Conservation (phyloP, 2,113 vertebrate species). For the Nothocercus julius region DNA sequence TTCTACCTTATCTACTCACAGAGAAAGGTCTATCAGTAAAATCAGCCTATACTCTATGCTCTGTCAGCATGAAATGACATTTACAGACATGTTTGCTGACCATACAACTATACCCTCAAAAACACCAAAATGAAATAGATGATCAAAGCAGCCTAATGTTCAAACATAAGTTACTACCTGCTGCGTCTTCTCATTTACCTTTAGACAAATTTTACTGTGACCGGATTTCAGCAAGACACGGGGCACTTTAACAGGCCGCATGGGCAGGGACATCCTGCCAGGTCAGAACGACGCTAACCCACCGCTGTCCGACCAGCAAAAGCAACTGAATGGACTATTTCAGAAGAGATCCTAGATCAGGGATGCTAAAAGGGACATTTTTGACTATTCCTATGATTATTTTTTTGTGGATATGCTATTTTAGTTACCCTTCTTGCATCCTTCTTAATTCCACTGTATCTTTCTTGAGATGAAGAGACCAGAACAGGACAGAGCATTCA, state of each 20-base stretch:
- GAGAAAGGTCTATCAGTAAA: constrained; percentile 23
- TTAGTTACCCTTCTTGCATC: background rate
- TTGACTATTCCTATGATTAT: background rate
- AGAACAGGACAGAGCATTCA: background rate
- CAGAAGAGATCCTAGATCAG: background rate
- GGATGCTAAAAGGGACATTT: background rate
- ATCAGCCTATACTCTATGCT: constrained; percentile 8
- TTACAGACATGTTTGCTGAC: constrained; percentile 30
- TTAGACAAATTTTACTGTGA: background rate
- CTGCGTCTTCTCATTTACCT: background rate
- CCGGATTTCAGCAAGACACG: background rate
- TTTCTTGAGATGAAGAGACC: background rate
- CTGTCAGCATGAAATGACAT: constrained; percentile 42
- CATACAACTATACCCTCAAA: constrained; percentile 53
- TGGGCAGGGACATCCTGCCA: background rate
- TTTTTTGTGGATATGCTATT: background rate
- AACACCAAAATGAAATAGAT: constrained; percentile 18
- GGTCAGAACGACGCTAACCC: background rate
- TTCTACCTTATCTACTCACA: background rate
- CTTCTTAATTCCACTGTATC: background rate
- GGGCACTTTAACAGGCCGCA: background rate
- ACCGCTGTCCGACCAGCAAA: background rate
- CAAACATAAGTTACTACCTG: constrained; percentile 3
- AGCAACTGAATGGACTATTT: background rate
- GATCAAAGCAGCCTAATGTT: constrained; percentile 29